phyloP scores from a whole-genome alignment of 2,888 invertebrate species.

The Eutolmus rufibarbis region DNA sequence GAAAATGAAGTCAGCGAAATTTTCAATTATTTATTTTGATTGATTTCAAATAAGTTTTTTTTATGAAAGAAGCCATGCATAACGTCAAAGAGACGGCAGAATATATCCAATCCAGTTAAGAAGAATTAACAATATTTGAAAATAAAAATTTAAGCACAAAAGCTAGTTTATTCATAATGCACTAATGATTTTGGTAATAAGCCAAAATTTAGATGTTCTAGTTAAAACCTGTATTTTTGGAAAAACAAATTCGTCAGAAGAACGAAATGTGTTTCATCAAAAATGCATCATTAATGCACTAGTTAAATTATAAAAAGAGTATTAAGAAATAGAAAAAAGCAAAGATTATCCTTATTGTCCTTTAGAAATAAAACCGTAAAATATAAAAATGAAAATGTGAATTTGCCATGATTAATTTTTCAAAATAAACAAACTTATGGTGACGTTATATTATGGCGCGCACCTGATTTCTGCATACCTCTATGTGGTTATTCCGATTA shows the following conservation, averaged over 20 bases:
- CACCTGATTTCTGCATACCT: conserved; percentile 67
- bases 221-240: not conserved
- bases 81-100: conserved; percentile 6
- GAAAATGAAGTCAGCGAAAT: conserved; percentile 13
- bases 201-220: not conserved
- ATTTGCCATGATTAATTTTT: not conserved
- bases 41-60: not conserved
- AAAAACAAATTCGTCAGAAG: not conserved
- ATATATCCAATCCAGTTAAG: not conserved
- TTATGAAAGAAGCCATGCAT: conserved; percentile 34
- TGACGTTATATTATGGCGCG: conserved; percentile 54
- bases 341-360: not conserved
- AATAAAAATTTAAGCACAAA: not conserved
- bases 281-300: not conserved
- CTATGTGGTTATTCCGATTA: conserved; percentile 83
- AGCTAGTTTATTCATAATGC: not conserved
- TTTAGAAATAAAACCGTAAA: no score
- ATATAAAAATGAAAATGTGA: not conserved
- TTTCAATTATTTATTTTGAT: not conserved
- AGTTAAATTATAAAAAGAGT: not conserved
- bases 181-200: not conserved
- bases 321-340: not conserved
- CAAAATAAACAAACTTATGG: not conserved
- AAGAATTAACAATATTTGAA: not conserved
- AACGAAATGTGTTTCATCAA: not conserved